Base-by-base conservation (phyloP, 2,797 vertebrate genomes). In the Crocidura indochinensis region DNA sequence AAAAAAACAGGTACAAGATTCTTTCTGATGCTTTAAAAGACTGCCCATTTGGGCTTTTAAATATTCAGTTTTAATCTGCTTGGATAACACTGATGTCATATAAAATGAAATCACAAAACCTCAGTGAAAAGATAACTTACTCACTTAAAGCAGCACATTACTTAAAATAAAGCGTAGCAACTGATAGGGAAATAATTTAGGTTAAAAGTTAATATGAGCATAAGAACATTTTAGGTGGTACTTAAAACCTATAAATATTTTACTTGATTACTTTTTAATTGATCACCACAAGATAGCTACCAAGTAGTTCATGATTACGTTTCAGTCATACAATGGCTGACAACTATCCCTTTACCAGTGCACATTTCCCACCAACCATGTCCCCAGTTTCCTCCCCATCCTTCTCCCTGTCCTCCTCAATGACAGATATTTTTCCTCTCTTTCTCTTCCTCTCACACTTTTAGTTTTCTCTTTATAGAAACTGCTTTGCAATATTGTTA, bases 101-200 rank as follows among this genome's bases (percentile, higher is more conserved):
- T 74, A 74, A 92, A 68, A 86, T 93, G 94, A 95, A 53, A 17
- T 90, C 94, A 94, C 76, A 27, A 93, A 96, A 91, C 95, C 88
- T 84, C 87, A 49, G 44, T 29, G n/a, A 91, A 27, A 44, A 90
- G 62, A 3, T 0, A 88, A 88, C 68, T 88, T 91, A 69, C 62
- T 87, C 88, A 69, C 64, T 79, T 65, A 75, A 73, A 91, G 78
- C 15, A 90, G 85, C 38, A 15, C 56, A 44, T 91, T 89, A 93
- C 94, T 96, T 83, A 71, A 91, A 94, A 85, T 91, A 60, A 56
- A 94, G 82, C 56, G 67, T 68, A 88, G 95, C 94, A 96, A 95
- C 86, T 1, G 67, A 62, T 88, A 95, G 84, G 76, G 76, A 93
- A 85, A 92, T 74, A 1, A 72, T 62, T 88, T 83, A 86, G 3